Evolutionary conservation across 2,888 invertebrate genomes (phyloP), one percentile per base, ranked within the genome.

Genomic region (Helobdella robusta): DNA sequence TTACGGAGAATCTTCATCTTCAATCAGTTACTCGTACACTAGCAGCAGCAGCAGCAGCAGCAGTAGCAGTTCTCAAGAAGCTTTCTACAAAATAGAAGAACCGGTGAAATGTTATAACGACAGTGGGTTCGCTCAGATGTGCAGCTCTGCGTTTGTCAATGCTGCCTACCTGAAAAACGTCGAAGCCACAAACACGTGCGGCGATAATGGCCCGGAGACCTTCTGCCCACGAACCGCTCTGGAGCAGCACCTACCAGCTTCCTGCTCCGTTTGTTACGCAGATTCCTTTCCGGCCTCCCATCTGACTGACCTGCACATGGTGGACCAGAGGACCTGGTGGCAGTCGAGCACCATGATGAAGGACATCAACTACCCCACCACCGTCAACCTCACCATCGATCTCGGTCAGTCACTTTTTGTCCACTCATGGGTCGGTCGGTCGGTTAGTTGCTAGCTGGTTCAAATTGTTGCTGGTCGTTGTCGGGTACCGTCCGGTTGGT

Each of bases 101-200:
- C 30, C 11, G 25, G 59, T 50, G 28, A 35, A 68, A 40, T 81
- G 81, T 69, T 80, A 80, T 69, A 78, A 79, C 70, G 66, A 70
- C 3, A 66, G 69, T 15, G 76, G 78, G 28, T 72, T 72, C 36
- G 73, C 81, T 15, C 84, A 91, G 89, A 58, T 89, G 83, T 97
- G 97, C 80, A 87, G 91, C 74, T 95, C 97, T 0, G 90, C 90
- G 74, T 97, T 97, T 81, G 91, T 89, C 77, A 97, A 97, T 78
- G 93, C 94, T 3, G 97, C 95, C 8, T 97, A 88, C 81, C 86
- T 87, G 77, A 84, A 89, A 64, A 83, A 85, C 69, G 90, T 95
- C 80, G 91, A 93, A 71, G 89, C 91, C 11, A 93, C 94, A 20
- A 95, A 95, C 79, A 97, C 95, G 1, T 98, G 97, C 75, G 97